These are phyloP conservation scores for Ptychodera flava DNA, from an alignment of 35 echinoderm and acorn worm species.

Conservation along the genomic window DNA sequence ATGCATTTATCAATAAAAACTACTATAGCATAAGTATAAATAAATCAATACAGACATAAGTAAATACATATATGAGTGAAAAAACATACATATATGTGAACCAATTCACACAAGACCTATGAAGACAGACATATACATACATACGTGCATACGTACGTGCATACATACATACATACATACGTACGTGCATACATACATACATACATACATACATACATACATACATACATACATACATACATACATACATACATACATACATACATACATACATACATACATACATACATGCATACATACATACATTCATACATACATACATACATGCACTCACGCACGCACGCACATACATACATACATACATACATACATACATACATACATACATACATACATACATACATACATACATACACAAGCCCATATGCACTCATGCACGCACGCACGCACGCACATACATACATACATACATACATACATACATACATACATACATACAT, in stretches of 20 bases:
- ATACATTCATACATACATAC: neutral
- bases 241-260: neutral
- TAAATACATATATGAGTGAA: too few species aligned
- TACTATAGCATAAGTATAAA: too few species aligned
- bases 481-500: neutral
- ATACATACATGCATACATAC: constrained; percentile 1
- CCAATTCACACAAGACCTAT: too few species aligned
- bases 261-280: constrained; percentile 2
- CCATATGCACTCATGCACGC: neutral
- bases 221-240: constrained; percentile 2
- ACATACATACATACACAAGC: neutral
- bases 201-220: constrained; percentile 2
- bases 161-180: too few species aligned
- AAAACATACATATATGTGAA: too few species aligned
- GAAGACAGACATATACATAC: too few species aligned
- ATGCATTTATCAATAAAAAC: too few species aligned
- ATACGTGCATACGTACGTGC: too few species aligned
- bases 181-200: too few species aligned
- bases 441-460: neutral
- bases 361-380: constrained; percentile 2
- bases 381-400: neutral
- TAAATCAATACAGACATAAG: too few species aligned
- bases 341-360: neutral
- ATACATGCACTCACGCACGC: neutral
- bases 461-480: neutral